These are phyloP conservation scores for Dasypus novemcinctus DNA, from an alignment of 2,113 vertebrate genomes.

Conservation along the genomic window DNA sequence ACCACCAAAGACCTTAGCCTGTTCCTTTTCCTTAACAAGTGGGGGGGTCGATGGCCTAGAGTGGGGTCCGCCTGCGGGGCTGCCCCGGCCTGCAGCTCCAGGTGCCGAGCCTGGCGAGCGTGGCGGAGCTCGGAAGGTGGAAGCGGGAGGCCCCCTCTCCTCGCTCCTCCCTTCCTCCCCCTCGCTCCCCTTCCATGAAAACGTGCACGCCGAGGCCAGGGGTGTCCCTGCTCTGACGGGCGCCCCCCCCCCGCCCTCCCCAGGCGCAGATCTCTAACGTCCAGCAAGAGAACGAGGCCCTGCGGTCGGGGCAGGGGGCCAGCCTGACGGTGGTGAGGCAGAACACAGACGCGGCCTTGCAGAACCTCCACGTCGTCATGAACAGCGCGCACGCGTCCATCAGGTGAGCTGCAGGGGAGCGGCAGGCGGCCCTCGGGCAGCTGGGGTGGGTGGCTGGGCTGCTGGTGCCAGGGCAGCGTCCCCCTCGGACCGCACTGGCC, in stretches of 20 bases:
- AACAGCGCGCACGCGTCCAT: slow-evolving; percentile 84
- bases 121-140: too few relatives aligned
- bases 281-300: slow-evolving; percentile 81
- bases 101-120: not conserved
- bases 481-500: too few relatives aligned
- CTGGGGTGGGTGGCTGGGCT: not conserved
- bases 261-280: slow-evolving; percentile 86
- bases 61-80: rapidly evolving
- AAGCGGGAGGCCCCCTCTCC: too few relatives aligned
- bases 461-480: too few relatives aligned
- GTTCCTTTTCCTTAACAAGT: rapidly evolving
- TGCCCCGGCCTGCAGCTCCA: rapidly evolving
- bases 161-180: too few relatives aligned
- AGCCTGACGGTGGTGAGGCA: slow-evolving; percentile 85
- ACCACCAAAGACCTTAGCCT: rapidly evolving
- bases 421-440: too few relatives aligned
- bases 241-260: rapidly evolving
- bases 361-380: slow-evolving; percentile 86
- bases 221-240: rapidly evolving
- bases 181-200: too few relatives aligned
- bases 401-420: slow-evolving; percentile 80
- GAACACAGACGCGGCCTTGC: slow-evolving; percentile 88
- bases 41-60: rapidly evolving
- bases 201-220: too few relatives aligned
- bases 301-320: slow-evolving; percentile 83